phyloP scores from a whole-genome alignment of 2,888 invertebrate species.

The Phyllotreta striolata region DNA sequence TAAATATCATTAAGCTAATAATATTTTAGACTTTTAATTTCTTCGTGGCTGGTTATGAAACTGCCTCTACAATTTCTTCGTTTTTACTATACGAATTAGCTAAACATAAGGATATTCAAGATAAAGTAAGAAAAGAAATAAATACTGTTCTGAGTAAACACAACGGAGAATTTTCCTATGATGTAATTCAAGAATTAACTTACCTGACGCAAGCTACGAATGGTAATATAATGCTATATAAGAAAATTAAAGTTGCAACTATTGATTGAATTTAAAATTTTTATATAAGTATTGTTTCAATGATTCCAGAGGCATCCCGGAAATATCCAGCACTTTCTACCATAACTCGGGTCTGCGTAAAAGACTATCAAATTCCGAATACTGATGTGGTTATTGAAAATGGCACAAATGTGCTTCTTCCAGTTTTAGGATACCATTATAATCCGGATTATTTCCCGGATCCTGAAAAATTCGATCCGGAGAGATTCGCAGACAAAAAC shows the following conservation, averaged over 20 bases:
- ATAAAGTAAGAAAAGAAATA: constrained; percentile 59
- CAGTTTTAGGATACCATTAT: constrained; percentile 53
- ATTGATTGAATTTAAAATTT: too few relatives aligned
- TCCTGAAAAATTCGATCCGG: constrained; percentile 58
- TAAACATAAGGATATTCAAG: constrained; percentile 58
- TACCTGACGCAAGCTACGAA: constrained; percentile 57
- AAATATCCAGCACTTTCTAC: constrained; percentile 55
- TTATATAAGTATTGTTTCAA: background rate
- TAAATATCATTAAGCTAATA: constrained; percentile 1
- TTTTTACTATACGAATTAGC: constrained; percentile 67
- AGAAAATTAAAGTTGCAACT: too few relatives aligned
- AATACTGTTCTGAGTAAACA: constrained; percentile 50
- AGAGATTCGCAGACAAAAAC: constrained; percentile 55
- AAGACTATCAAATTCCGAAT: constrained; percentile 46
- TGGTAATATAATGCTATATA: constrained; percentile 18
- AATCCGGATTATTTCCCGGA: constrained; percentile 56
- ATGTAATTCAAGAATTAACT: constrained; percentile 60
- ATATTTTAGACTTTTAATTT: constrained; percentile 65
- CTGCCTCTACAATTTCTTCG: constrained; percentile 66
- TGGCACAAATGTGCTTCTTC: constrained; percentile 52
- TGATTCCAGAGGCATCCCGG: constrained; percentile 55
- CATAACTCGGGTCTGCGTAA: constrained; percentile 45
- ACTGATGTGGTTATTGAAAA: constrained; percentile 47
- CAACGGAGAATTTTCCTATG: constrained; percentile 58
- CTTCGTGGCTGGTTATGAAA: constrained; percentile 69